Evolutionary conservation across 2,888 invertebrate species (phyloP).

Genomic region (Liopterus haemorrhoidalis): DNA sequence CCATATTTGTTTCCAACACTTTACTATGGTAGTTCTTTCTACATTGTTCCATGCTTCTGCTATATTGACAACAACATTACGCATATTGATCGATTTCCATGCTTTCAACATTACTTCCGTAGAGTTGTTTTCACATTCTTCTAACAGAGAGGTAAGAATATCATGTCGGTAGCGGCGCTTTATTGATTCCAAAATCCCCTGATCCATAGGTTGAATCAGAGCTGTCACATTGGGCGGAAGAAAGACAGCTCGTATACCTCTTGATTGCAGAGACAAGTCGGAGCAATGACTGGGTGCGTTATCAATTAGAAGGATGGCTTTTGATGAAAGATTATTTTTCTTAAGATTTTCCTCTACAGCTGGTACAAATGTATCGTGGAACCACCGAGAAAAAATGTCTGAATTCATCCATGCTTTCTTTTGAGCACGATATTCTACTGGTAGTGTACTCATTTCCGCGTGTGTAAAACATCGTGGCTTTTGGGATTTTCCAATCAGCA

Average conservation of each 20-base stretch:
- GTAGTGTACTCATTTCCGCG: slow-evolving; percentile 26
- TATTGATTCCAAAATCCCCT: slow-evolving; percentile 13
- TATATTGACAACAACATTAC: no score
- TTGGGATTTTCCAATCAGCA: slow-evolving; percentile 28
- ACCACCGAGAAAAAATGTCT: slow-evolving; percentile 4
- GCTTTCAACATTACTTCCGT: no score
- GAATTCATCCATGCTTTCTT: slow-evolving; percentile 21
- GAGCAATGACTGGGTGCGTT: slow-evolving; percentile 2
- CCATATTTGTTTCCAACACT: no score
- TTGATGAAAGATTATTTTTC: slow-evolving; percentile 4
- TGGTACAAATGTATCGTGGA: slow-evolving; percentile 5
- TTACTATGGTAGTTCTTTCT: no score
- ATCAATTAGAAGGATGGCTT: slow-evolving; percentile 5
- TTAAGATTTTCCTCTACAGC: slow-evolving; percentile 7
- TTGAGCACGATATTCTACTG: slow-evolving; percentile 29
- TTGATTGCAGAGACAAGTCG: background rate
- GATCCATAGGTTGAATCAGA: slow-evolving; percentile 12
- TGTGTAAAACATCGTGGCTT: slow-evolving; percentile 30
- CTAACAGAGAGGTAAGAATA: no score
- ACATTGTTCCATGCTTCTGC: no score
- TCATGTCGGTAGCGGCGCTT: slow-evolving; percentile 9
- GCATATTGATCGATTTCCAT: no score
- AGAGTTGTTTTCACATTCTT: no score
- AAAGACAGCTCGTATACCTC: slow-evolving; percentile 6
- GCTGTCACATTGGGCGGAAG: slow-evolving; percentile 9